Evolutionary conservation across 2,888 invertebrate genomes (phyloP), one percentile per base, ranked within the genome.

Genomic region (Drosophila meridionalis): DNA sequence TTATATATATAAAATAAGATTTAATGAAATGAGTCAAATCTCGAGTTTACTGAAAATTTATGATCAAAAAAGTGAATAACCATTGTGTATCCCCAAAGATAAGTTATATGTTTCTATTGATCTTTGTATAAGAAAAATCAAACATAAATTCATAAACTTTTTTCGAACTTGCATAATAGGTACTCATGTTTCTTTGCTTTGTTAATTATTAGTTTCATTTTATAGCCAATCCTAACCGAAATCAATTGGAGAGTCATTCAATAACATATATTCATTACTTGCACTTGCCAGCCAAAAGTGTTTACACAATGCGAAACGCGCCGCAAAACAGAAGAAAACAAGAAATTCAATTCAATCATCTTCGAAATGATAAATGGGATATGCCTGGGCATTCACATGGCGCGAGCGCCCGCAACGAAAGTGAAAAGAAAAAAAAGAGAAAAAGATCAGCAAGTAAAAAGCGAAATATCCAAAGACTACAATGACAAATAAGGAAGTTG

Each of bases 401-500:
- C n/a, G 32, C 56, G 62, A 48, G 30, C 61, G 69, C 40, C 47
- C 38, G 55, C 59, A 26, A 64, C 52, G 63, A 80, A 71, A 81
- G 73, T 65, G 63, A 59, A 69, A 47, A 62, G 65, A 52, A 48
- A 59, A 65, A 34, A 34, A 34, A 20, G 20, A 20, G 20, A 9
- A 42, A n/a, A 48, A 64, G 58, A 68, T 45, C 45, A 59, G 26
- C 40, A 53, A 50, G 42, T 55, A 64, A 63, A 76, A 73, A 48
- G 52, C 59, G 53, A 82, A 73, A 67, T 71, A 75, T 75, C 77
- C 78, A 80, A 56, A 83, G 76, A 76, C 86, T 80, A 87, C 87
- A 87, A 87, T 87, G 88, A 87, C 88, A 89, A 87, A 87, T 87
- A 89, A 87, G 87, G 87, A 87, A 87, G 87, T 89, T 76, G 69